phyloP scores from a whole-genome alignment of 1,140 invertebrate genomes.

The Drosophila nebulosa region DNA sequence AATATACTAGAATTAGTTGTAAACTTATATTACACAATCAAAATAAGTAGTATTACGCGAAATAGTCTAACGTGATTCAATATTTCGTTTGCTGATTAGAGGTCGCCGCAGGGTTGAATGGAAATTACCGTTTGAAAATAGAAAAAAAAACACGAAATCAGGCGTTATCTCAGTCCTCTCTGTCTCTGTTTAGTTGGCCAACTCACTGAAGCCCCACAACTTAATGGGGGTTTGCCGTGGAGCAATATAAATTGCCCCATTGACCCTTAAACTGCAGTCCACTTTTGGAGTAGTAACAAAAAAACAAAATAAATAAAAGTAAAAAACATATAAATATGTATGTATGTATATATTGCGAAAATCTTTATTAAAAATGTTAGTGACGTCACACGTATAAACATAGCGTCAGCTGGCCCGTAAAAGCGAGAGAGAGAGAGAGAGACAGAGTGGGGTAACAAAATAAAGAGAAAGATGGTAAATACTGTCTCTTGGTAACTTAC shows the following conservation, averaged over 20 bases:
- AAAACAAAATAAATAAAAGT: not conserved
- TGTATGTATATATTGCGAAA: not conserved
- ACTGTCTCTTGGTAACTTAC: constrained; percentile 40
- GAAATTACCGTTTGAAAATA: constrained; percentile 29
- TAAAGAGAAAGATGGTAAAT: not conserved
- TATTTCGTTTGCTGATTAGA: constrained; percentile 3
- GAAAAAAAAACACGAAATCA: constrained; percentile 1
- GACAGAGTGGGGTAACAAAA: no score
- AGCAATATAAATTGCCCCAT: not conserved
- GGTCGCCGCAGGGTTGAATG: constrained; percentile 34
- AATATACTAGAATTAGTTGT: not conserved
- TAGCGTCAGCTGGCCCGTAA: not conserved
- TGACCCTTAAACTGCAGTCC: not conserved
- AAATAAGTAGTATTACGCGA: not conserved
- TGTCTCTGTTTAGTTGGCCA: not conserved
- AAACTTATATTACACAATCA: not conserved
- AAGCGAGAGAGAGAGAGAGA: not conserved
- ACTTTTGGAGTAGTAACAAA: not conserved
- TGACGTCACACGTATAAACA: not conserved
- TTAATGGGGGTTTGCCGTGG: no score
- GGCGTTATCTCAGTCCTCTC: not conserved
- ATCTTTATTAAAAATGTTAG: not conserved
- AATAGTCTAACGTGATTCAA: not conserved
- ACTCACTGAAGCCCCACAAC: not conserved
- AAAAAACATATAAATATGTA: not conserved